Conservation (phyloP, 2,797 vertebrate species). For the Nasua narica region DNA sequence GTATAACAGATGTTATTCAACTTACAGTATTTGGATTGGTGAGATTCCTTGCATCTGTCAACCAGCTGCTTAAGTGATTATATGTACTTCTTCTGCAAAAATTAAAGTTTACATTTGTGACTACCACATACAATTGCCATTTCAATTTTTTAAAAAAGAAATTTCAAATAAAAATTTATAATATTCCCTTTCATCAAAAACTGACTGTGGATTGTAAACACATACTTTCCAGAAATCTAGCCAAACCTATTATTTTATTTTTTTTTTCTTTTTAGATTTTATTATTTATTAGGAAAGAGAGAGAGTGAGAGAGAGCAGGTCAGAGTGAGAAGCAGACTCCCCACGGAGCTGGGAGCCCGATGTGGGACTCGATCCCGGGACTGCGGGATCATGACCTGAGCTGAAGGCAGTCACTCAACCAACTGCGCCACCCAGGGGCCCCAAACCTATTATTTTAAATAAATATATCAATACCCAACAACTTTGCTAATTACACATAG, state of each 20-base stretch:
- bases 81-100: conserved; percentile 98
- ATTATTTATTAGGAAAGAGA: too few species aligned
- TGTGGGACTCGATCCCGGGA: too few species aligned
- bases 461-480: conserved; percentile 23
- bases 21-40: conserved; percentile 99
- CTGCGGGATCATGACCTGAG: too few species aligned
- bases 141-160: neutral
- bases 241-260: neutral
- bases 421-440: too few species aligned
- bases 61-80: conserved; percentile 99
- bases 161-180: conserved; percentile 48
- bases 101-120: conserved; percentile 65
- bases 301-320: too few species aligned
- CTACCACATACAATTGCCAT: conserved; percentile 13
- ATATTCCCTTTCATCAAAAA: neutral
- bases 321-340: too few species aligned
- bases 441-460: conserved; percentile 13
- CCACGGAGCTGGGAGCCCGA: too few species aligned
- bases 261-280: too few species aligned
- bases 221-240: neutral
- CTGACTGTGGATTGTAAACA: neutral
- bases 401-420: too few species aligned
- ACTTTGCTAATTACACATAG: conserved; percentile 3
- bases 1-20: conserved; percentile 54
- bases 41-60: conserved; percentile 99